Conservation (phyloP, 2,113 vertebrate species). For the Myrmecobius fasciatus region DNA sequence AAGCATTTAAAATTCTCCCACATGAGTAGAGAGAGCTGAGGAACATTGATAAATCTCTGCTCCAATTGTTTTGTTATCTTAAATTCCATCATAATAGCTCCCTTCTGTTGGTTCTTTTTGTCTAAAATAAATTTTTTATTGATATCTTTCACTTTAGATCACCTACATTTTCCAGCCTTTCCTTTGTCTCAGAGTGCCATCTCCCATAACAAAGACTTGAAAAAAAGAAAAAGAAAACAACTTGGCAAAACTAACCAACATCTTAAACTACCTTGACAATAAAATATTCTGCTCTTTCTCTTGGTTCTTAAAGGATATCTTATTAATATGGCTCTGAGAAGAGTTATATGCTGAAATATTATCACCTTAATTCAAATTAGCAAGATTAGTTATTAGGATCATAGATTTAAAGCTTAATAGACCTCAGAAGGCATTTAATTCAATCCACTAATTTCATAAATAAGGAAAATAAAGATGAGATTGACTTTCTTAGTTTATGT, state of each 20-base stretch:
- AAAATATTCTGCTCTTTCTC: background rate
- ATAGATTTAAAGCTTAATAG: background rate
- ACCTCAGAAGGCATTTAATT: background rate
- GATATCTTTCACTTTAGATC: background rate
- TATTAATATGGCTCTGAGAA: background rate
- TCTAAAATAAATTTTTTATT: constrained; percentile 4
- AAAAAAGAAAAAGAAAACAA: background rate
- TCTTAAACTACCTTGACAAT: background rate
- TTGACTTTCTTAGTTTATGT: background rate
- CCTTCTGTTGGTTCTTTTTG: background rate
- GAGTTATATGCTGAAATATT: background rate
- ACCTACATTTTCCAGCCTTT: background rate
- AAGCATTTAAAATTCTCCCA: background rate
- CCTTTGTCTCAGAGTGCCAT: background rate
- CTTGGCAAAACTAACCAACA: background rate
- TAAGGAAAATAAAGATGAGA: background rate
- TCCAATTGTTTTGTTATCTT: background rate
- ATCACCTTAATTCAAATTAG: background rate
- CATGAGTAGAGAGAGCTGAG: background rate
- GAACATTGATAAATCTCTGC: background rate
- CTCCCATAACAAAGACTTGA: background rate
- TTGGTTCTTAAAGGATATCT: background rate
- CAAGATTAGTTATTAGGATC: background rate
- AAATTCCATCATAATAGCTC: background rate
- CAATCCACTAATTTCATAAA: background rate